A percentile compares a stretch with the other conserved stretches of the same genome.
Conservation (phyloP, 1,140 invertebrate genomes). For the Ladona fulva region DNA sequence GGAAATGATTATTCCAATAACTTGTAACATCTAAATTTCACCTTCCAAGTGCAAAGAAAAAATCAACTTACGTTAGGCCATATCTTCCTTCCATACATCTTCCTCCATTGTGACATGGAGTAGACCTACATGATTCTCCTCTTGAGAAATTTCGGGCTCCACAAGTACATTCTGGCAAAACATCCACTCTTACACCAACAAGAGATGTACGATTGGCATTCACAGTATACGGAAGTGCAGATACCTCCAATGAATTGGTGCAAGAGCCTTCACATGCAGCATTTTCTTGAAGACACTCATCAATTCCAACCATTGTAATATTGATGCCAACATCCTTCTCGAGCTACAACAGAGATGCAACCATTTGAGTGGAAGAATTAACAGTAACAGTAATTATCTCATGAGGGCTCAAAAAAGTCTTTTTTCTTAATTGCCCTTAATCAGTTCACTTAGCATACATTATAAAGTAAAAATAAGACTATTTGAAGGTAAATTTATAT, state of each 20-base stretch:
- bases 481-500: constrained; percentile 12
- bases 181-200: constrained; percentile 82
- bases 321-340: constrained; percentile 88
- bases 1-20: background rate
- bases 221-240: constrained; percentile 83
- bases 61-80: constrained; percentile 55
- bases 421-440: no score
- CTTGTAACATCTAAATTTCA: background rate
- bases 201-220: constrained; percentile 94
- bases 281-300: constrained; percentile 93
- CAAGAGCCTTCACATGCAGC: constrained; percentile 93
- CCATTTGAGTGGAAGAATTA: no score
- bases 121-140: constrained; percentile 77
- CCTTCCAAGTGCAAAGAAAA: background rate
- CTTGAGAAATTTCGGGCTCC: constrained; percentile 84
- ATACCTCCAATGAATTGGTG: constrained; percentile 84
- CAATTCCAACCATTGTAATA: constrained; percentile 95
- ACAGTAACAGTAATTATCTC: no score
- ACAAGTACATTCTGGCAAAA: constrained; percentile 83
- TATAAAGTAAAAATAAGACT: background rate
- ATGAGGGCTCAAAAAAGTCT: no score
- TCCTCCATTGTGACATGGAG: constrained; percentile 90
- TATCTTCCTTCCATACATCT: constrained; percentile 82
- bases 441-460: no score
- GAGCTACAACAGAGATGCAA: constrained; percentile 46